Conservation (phyloP, 1,140 invertebrate genomes). For the Drosophila gunungcola region DNA sequence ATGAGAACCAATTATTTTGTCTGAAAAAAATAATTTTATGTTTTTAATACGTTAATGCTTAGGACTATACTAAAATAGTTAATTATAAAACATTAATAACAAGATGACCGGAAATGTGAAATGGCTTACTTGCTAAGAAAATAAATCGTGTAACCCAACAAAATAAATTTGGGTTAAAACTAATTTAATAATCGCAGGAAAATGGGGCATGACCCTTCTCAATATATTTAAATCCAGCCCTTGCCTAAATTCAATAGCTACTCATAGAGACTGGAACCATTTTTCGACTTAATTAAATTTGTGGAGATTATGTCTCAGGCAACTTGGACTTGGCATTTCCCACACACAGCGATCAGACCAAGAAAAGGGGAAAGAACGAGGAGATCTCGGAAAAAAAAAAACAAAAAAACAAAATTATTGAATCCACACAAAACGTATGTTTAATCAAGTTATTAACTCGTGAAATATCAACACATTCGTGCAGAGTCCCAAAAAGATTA, state of each 20-base stretch:
- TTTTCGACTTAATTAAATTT: conserved; percentile 70
- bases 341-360: conserved; percentile 61
- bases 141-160: neutral
- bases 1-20: too few species aligned
- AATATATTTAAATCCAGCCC: conserved; percentile 6
- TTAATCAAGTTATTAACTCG: conserved; percentile 83
- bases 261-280: conserved; percentile 11
- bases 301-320: conserved; percentile 59
- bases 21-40: too few species aligned
- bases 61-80: too few species aligned
- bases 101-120: conserved; percentile 2
- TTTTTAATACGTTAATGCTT: too few species aligned
- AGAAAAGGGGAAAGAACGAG: conserved; percentile 5
- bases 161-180: neutral
- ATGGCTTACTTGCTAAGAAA: neutral
- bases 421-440: conserved; percentile 53
- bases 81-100: neutral
- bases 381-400: conserved; percentile 20
- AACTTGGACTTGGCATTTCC: conserved; percentile 58
- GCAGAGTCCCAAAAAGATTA: conserved; percentile 59
- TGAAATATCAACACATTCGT: conserved; percentile 78
- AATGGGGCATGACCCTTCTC: conserved; percentile 14
- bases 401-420: conserved; percentile 27
- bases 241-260: conserved; percentile 10
- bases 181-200: conserved; percentile 10